These are phyloP conservation scores for Clitarchus hookeri DNA, from an alignment of 2,888 invertebrate genomes.

Conservation along the genomic window DNA sequence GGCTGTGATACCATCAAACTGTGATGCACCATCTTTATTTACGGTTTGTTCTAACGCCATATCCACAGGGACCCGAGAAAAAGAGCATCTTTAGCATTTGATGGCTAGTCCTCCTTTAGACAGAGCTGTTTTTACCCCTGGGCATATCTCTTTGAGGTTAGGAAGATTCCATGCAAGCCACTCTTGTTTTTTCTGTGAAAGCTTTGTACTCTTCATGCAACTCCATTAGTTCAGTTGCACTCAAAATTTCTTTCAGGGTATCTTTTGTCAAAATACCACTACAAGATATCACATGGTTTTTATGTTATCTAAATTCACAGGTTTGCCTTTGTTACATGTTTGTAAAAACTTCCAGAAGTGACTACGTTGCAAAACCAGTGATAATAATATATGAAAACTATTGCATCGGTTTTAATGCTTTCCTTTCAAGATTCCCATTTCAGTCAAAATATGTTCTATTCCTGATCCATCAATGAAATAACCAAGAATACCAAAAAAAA, in stretches of 20 bases:
- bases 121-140: not conserved
- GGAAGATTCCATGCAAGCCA: not conserved
- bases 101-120: slow-evolving; percentile 10
- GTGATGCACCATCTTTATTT: not conserved
- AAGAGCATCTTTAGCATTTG: not conserved
- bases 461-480: not conserved
- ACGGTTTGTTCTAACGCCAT: not conserved
- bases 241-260: not conserved
- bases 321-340: not conserved
- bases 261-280: not conserved
- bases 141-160: not conserved
- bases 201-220: not conserved
- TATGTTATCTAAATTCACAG: not conserved
- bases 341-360: not conserved
- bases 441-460: not conserved
- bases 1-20: not conserved
- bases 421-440: not conserved
- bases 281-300: not conserved
- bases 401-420: not conserved
- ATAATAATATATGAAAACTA: not conserved
- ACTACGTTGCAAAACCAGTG: not conserved
- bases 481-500: slow-evolving; percentile 20
- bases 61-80: not conserved
- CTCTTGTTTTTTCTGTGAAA: not conserved
- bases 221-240: not conserved